These are phyloP conservation scores for Lasioglossum leucozonium DNA, from an alignment of 2,888 invertebrate species.

Conservation along the genomic window DNA sequence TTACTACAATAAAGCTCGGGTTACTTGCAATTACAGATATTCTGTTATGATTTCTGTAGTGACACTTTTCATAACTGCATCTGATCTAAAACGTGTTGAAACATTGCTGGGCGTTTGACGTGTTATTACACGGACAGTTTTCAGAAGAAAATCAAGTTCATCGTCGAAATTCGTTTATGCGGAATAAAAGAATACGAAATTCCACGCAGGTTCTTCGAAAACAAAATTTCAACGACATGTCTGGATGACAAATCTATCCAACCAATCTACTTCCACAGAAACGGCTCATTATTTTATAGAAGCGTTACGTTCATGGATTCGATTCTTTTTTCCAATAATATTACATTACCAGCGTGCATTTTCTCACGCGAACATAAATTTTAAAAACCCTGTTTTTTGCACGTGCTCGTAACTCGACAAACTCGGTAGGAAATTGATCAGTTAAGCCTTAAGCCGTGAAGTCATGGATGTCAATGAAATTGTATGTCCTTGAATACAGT, in stretches of 20 bases:
- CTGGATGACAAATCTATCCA: neutral
- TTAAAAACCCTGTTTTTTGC: neutral
- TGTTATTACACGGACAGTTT: neutral
- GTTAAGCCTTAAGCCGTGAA: constrained; percentile 9
- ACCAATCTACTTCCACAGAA: neutral
- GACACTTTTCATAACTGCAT: neutral
- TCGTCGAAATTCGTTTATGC: neutral
- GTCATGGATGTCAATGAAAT: constrained; percentile 27
- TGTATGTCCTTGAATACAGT: constrained; percentile 32
- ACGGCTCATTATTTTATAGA: neutral
- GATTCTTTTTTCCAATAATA: neutral
- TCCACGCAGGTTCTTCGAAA: neutral
- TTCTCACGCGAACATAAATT: neutral
- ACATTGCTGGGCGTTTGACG: neutral
- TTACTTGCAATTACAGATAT: neutral
- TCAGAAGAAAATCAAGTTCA: neutral
- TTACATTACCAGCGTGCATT: neutral
- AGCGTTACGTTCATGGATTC: neutral
- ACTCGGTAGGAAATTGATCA: constrained; percentile 7
- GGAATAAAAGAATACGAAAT: neutral
- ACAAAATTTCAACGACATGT: neutral
- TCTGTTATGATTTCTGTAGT: neutral
- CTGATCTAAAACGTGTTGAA: neutral
- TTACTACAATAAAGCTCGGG: neutral
- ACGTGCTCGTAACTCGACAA: neutral